Percentiles rank a stretch among this genome's conserved stretches.
phyloP scores from a whole-genome alignment of 2,113 vertebrate genomes.

The Festucalex cinctus region DNA sequence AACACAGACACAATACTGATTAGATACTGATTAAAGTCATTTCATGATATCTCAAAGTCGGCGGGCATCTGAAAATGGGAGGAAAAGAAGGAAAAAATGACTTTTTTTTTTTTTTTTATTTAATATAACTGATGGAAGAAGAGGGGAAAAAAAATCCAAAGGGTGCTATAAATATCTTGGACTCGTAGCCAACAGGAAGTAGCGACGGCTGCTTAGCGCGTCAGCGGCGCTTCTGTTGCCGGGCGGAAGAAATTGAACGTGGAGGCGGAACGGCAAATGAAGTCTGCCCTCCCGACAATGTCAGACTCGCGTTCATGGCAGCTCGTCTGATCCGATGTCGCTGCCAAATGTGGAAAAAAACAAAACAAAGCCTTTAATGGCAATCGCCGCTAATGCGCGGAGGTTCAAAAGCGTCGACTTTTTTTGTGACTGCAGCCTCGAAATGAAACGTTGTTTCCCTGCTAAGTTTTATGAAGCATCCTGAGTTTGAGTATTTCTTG shows the following conservation, averaged over 20 bases:
- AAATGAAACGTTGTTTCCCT: conserved; percentile 29
- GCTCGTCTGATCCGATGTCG: conserved; percentile 44
- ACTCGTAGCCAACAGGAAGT: conserved; percentile 66
- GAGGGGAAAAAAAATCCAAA: background rate
- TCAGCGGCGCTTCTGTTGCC: conserved; percentile 69
- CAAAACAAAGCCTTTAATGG: conserved; percentile 50
- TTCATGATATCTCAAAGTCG: background rate
- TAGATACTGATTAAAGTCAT: background rate
- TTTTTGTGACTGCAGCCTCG: conserved; percentile 8
- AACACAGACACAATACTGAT: background rate
- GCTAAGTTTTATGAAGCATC: conserved; percentile 16
- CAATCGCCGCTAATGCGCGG: background rate
- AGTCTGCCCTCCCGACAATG: conserved; percentile 64
- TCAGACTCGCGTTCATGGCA: conserved; percentile 58
- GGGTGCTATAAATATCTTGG: background rate
- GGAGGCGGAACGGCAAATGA: conserved; percentile 63
- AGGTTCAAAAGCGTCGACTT: conserved; percentile 33
- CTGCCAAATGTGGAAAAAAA: conserved; percentile 54
- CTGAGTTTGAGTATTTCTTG: background rate
- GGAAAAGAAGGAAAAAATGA: background rate
- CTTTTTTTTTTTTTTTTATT: background rate
- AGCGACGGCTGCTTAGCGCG: conserved; percentile 43
- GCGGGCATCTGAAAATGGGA: accelerated
- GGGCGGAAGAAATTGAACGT: conserved; percentile 59
- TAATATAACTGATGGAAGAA: too few species aligned